Percentiles rank a stretch among this genome's conserved stretches.
Evolutionary conservation across 1,140 invertebrate genomes (phyloP).

Genomic region (Radopholus similis): DNA sequence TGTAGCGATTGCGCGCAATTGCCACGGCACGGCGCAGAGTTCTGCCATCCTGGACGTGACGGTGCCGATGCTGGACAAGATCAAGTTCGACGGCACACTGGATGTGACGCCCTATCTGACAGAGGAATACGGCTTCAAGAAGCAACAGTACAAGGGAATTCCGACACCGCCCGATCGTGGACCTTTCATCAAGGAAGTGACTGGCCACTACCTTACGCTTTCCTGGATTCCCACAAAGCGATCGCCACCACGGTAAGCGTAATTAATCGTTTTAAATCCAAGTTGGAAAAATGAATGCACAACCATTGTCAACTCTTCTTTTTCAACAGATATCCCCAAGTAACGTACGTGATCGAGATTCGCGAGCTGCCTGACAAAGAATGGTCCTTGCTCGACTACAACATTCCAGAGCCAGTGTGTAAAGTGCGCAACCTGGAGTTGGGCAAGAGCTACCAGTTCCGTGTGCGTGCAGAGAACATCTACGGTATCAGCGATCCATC

Average conservation of each 20-base stretch:
- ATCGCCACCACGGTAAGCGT: conserved; percentile 39
- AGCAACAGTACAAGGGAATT: conserved; percentile 50
- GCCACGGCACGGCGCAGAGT: conserved; percentile 45
- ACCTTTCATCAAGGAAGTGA: conserved; percentile 60
- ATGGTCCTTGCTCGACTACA: conserved; percentile 59
- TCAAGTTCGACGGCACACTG: conserved; percentile 56
- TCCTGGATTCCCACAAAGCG: conserved; percentile 60
- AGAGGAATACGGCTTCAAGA: conserved; percentile 59
- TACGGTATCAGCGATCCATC: conserved; percentile 93
- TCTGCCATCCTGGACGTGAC: conserved; percentile 58
- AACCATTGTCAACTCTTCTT: too few species aligned
- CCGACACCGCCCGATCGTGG: conserved; percentile 58
- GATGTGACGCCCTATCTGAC: conserved; percentile 59
- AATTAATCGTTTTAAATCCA: neutral
- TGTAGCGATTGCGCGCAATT: conserved; percentile 53
- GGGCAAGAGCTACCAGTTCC: conserved; percentile 66
- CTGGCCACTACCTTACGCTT: conserved; percentile 58
- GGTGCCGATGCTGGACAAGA: conserved; percentile 41
- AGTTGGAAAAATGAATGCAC: too few species aligned
- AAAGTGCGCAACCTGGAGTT: conserved; percentile 59
- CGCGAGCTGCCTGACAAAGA: conserved; percentile 59
- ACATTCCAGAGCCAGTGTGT: conserved; percentile 59
- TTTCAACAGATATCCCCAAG: conserved; percentile 50
- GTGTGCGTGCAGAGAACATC: conserved; percentile 88
- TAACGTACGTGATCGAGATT: conserved; percentile 60